phyloP scores from a whole-genome alignment of 2,113 vertebrate genomes.

The Perca schrenkii region DNA sequence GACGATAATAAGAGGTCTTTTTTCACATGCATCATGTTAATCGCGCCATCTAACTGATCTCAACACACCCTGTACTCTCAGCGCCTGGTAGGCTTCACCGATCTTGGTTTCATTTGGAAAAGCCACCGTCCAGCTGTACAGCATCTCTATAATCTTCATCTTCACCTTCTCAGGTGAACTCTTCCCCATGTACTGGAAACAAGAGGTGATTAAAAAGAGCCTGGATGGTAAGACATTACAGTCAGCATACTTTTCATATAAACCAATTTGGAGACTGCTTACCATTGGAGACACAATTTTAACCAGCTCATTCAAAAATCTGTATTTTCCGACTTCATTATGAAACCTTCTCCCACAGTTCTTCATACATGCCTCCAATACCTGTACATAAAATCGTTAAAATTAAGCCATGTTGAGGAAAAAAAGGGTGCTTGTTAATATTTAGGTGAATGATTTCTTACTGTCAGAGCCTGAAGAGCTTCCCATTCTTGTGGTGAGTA shows the following conservation, averaged over 20 bases:
- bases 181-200: slow-evolving; percentile 93
- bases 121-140: slow-evolving; percentile 96
- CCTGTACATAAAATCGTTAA: slow-evolving; percentile 79
- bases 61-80: slow-evolving; percentile 92
- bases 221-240: background rate
- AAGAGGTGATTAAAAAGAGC: background rate
- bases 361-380: slow-evolving; percentile 98
- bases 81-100: slow-evolving; percentile 93
- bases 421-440: background rate
- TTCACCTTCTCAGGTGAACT: slow-evolving; percentile 95
- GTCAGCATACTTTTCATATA: background rate
- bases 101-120: slow-evolving; percentile 95
- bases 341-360: slow-evolving; percentile 97
- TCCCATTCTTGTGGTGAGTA: slow-evolving; percentile 99
- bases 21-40: background rate
- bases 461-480: slow-evolving; percentile 94
- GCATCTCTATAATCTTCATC: slow-evolving; percentile 92
- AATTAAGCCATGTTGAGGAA: background rate
- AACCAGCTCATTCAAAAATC: slow-evolving; percentile 96
- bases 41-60: background rate
- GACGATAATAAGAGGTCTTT: background rate
- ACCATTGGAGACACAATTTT: slow-evolving; percentile 99
- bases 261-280: slow-evolving; percentile 56
- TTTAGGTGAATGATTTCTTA: slow-evolving; percentile 75
- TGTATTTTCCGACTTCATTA: slow-evolving; percentile 96